Evolutionary conservation across 2,113 vertebrate genomes (phyloP).

Genomic region (Dipodomys spectabilis): DNA sequence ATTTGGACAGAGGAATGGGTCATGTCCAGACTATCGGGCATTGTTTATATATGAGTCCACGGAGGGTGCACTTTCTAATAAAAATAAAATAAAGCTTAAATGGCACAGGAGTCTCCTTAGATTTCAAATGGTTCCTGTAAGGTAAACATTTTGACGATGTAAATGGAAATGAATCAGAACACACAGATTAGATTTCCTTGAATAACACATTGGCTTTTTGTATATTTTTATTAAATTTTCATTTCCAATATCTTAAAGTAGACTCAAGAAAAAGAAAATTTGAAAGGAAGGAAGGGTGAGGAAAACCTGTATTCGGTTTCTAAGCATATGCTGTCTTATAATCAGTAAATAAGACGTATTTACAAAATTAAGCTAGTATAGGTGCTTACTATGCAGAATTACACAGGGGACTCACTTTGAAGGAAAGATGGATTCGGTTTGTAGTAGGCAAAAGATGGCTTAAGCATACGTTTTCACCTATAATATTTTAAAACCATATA

Average conservation of each 20-base stretch:
- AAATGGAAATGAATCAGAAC: conserved; percentile 78
- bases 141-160: conserved; percentile 70
- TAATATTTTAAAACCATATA: neutral
- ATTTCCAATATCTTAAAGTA: conserved; percentile 70
- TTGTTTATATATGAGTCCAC: neutral
- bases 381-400: neutral
- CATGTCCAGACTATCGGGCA: neutral
- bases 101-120: conserved; percentile 53
- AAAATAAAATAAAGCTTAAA: conserved; percentile 65
- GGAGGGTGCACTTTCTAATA: conserved; percentile 57
- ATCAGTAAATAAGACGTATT: conserved; percentile 47
- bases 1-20: neutral
- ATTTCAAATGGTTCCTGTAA: conserved; percentile 49
- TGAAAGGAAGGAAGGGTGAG: conserved; percentile 48
- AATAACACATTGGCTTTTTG: conserved; percentile 69
- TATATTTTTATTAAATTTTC: conserved; percentile 77
- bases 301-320: conserved; percentile 39
- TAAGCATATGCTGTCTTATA: conserved; percentile 49
- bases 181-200: conserved; percentile 77
- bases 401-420: neutral
- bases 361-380: conserved; percentile 24
- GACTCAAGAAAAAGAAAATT: conserved; percentile 64
- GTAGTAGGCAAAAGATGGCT: neutral
- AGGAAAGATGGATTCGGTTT: conserved; percentile 14
- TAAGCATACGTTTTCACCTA: neutral